Evolutionary conservation across 2,888 invertebrate genomes (phyloP), one percentile per base, ranked within the genome.

Genomic region (Heliconius hortense): DNA sequence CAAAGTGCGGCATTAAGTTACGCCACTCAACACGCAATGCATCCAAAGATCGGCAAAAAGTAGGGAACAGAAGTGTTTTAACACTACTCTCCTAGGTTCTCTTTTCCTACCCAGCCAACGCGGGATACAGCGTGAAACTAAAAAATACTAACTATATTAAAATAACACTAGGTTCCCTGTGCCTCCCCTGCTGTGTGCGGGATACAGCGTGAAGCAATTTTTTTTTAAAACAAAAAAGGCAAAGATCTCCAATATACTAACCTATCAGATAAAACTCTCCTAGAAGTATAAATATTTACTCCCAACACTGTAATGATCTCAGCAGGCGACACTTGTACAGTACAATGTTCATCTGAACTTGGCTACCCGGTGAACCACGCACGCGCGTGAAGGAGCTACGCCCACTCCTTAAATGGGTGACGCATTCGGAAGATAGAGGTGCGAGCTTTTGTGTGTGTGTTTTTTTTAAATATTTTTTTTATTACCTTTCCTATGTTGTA

Each of bases 321-420:
- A 64, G 62, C 64, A 75, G 24, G 64, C 59, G 76, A 71, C 76
- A 77, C 77, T 76, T 77, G 77, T 74, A 7, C 60, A 60, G 77
- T 71, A 64, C 70, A 71, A 35, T 26, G 48, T 48, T 31, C 39
- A 53, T 62, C 71, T 63, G 73, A 71, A 59, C 63, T 62, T 70
- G 73, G 63, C 63, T 62, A 63, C 72, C 68, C 70, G 73, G 15
- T 15, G 7, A 7, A 26, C 77, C 77, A 78, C 82, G 82, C 82
- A 82, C 66, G 80, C 81, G 81, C 79, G 39, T 70, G 56, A 75
- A 68, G 78, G 72, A 78, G 81, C 79, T 74, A 80, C 83, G 82
- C 83, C 83, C 82, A 82, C 80, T 73, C 71, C 74, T 78, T 77
- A 79, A 79, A 79, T 80, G 72, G 77, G 77, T 28, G 59, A 18